Evolutionary conservation across 2,888 invertebrate genomes (phyloP), one percentile per base, ranked within the genome.

Genomic region (Thymelicus lineola): DNA sequence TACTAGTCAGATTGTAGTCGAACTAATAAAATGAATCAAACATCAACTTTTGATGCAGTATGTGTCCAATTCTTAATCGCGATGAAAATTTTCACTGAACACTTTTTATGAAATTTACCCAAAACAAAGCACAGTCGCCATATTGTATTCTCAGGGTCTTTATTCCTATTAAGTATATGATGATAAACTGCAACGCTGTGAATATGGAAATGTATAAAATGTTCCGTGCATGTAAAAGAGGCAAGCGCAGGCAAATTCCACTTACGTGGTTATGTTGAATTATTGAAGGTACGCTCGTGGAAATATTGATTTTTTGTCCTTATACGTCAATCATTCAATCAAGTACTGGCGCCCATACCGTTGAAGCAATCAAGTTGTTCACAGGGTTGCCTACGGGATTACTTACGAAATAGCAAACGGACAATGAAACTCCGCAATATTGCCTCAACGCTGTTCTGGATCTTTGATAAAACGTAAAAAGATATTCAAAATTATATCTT

Each of bases 301-400:
- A 59, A 70, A 70, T 64, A 70, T 70, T 70, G 70, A 70, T 70
- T 70, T 70, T 70, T 70, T 70, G 55, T 50, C 70, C 70, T 70
- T 70, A 70, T 70, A 70, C 87, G 88, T 91, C 92, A 90, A 91
- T 92, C 91, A 91, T 86, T 87, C 89, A 86, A 89, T 90, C 91
- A 86, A 83, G 80, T 79, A 76, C 82, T 79, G 81, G 82, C 80
- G 83, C 77, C 80, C 81, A 65, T 76, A 75, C 75, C 59, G 50
- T 50, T 63, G 63, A 58, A 12, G 36, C 46, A 64, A 69, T 45
- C 57, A 36, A 64, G 59, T 53, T 59, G 17, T 28, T 36, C n/a
- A 10, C n/a, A 70, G 70, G 70, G 70, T 59, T 70, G 64, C 42
- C 53, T 14, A 6, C n/a, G 14, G 35, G 28, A 14, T 0, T 55